Conservation (phyloP, 92 coral and sea anemone species). For the Actinostola sp. region DNA sequence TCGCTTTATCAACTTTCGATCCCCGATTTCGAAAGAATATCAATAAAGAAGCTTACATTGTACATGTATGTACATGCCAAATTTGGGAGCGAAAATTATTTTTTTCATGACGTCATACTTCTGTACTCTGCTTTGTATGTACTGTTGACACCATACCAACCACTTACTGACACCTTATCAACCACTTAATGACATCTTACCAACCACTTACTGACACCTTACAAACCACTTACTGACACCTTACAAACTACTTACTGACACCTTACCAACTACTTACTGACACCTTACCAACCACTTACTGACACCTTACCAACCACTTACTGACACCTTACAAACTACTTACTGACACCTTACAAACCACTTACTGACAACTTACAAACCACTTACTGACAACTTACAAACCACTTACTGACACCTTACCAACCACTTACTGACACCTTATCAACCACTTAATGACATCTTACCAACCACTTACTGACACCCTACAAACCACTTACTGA, state of each 20-base stretch:
- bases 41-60: too few relatives aligned
- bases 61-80: too few relatives aligned
- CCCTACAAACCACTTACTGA: not conserved
- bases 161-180: not conserved
- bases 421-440: not conserved
- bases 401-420: not conserved
- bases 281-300: conserved; percentile 1
- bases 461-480: too few relatives aligned
- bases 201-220: conserved; percentile 8
- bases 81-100: too few relatives aligned
- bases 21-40: too few relatives aligned
- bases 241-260: not conserved
- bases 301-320: conserved; percentile 7
- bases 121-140: too few relatives aligned
- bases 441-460: too few relatives aligned
- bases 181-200: not conserved
- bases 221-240: conserved; percentile 3
- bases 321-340: conserved; percentile 1
- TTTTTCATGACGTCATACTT: too few relatives aligned
- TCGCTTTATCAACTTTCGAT: too few relatives aligned
- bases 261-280: conserved; percentile 5
- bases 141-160: too few relatives aligned
- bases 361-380: not conserved
- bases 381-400: conserved; percentile 1
- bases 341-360: conserved; percentile 3